These are phyloP conservation scores for Antedon mediterranea DNA, from an alignment of 53 echinoderm and acorn worm species.

Conservation along the genomic window DNA sequence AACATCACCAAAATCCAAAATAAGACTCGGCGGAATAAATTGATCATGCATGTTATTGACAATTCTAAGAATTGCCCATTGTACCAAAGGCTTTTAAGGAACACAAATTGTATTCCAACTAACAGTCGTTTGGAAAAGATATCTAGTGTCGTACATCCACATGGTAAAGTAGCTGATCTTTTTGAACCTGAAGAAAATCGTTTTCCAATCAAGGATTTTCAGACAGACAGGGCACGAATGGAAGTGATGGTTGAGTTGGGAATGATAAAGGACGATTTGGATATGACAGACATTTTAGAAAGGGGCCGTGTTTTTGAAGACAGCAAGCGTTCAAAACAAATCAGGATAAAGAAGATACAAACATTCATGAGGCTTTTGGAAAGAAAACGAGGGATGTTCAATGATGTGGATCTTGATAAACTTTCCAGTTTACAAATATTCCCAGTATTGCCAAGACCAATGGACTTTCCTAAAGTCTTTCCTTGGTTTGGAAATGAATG, in stretches of 20 bases:
- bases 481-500: neutral
- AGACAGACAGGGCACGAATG: neutral
- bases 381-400: neutral
- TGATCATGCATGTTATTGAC: neutral
- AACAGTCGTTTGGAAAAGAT: neutral
- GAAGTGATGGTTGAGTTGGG: neutral
- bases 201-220: neutral
- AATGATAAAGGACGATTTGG: neutral
- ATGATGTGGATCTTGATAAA: neutral
- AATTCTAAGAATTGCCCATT: neutral
- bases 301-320: neutral
- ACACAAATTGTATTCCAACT: constrained; percentile 21
- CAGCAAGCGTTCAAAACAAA: neutral
- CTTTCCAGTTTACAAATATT: neutral
- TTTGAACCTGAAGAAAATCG: neutral
- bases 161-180: neutral
- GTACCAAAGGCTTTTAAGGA: neutral
- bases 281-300: neutral
- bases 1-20: too few species aligned
- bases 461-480: neutral
- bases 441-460: neutral
- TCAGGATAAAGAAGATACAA: neutral
- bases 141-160: neutral
- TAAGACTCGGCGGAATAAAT: too few species aligned
- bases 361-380: neutral